Percentiles rank a stretch among this genome's conserved stretches.
These are phyloP conservation scores for Leptinotarsa defecta DNA, from an alignment of 1,140 invertebrate species.

Conservation along the genomic window DNA sequence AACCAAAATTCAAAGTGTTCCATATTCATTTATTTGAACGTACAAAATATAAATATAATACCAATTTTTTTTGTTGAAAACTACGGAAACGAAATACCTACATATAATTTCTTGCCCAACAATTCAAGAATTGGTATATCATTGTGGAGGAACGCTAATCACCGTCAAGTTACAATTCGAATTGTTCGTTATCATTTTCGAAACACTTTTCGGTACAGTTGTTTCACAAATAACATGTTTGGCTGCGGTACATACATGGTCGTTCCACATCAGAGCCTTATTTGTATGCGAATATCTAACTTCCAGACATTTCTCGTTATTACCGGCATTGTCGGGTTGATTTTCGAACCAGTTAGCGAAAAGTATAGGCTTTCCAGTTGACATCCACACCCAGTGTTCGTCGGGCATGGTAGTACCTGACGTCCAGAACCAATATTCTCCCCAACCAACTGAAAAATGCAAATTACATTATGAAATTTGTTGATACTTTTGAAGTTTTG, in stretches of 20 bases:
- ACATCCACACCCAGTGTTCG: slow-evolving; percentile 27
- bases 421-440: slow-evolving; percentile 14
- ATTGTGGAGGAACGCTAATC: not conserved
- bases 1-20: no score
- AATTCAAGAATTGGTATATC: not conserved
- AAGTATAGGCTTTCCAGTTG: slow-evolving; percentile 29
- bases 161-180: not conserved
- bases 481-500: no score
- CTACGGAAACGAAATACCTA: no score
- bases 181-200: not conserved
- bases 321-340: slow-evolving; percentile 31
- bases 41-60: no score
- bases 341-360: slow-evolving; percentile 25
- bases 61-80: no score
- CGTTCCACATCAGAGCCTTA: slow-evolving; percentile 16
- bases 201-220: slow-evolving; percentile 11
- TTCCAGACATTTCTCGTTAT: slow-evolving; percentile 31
- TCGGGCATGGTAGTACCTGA: slow-evolving; percentile 1
- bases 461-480: no score
- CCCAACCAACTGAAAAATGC: not conserved
- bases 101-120: no score
- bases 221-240: slow-evolving; percentile 21
- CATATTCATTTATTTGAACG: no score
- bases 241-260: not conserved
- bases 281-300: slow-evolving; percentile 6